Conservation (phyloP, 2,888 invertebrate genomes). For the Priocnemis perturbator region DNA sequence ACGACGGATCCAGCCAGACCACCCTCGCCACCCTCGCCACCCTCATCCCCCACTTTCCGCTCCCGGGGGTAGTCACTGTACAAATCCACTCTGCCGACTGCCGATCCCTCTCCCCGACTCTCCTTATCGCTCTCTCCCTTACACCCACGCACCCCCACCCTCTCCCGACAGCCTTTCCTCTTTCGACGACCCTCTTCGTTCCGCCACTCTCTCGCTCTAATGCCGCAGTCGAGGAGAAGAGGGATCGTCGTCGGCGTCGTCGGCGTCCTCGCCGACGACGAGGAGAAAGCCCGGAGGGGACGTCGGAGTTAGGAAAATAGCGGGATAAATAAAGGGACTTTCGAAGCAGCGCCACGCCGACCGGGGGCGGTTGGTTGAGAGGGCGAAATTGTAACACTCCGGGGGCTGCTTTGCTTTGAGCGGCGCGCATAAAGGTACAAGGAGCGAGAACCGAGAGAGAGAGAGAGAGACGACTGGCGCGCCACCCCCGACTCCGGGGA, state of each 20-base stretch:
- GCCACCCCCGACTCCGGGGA: no score
- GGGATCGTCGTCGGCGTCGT: conserved; percentile 49
- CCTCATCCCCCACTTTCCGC: no score
- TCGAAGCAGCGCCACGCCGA: conserved; percentile 35
- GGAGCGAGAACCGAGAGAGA: background rate
- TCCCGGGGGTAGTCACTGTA: conserved; percentile 11
- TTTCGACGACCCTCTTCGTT: conserved; percentile 2
- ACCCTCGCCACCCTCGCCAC: conserved; percentile 11
- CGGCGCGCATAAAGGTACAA: conserved; percentile 49
- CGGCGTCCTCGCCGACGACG: conserved; percentile 30
- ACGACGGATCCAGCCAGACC: conserved; percentile 21
- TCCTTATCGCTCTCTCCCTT: conserved; percentile 5
- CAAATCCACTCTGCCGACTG: conserved; percentile 8
- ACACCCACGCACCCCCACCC: background rate
- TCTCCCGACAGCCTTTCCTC: background rate
- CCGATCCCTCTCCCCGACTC: background rate
- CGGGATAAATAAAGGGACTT: conserved; percentile 65
- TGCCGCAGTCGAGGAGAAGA: conserved; percentile 25
- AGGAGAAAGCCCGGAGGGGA: conserved; percentile 47
- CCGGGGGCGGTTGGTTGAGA: conserved; percentile 23
- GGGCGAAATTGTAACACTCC: conserved; percentile 69
- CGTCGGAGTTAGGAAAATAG: conserved; percentile 68
- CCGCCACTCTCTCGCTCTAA: background rate
- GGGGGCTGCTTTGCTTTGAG: conserved; percentile 68
- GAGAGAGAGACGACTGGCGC: no score